These are phyloP conservation scores for Ifrita kowaldi DNA, from an alignment of 2,113 vertebrate species.

Conservation along the genomic window DNA sequence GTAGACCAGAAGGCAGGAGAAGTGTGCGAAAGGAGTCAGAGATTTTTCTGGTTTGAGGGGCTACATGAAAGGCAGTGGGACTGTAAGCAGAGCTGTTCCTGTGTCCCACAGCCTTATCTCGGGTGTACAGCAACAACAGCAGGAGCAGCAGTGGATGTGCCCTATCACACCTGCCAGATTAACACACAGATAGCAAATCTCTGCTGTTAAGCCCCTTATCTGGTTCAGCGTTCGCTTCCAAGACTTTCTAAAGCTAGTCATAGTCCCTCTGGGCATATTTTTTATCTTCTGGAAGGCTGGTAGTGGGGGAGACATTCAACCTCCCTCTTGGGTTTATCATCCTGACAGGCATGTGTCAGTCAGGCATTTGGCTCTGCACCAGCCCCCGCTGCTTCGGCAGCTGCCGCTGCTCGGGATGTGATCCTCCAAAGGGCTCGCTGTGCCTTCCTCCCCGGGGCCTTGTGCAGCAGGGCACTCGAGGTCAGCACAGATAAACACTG, in stretches of 20 bases:
- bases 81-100: neutral
- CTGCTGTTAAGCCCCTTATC: neutral
- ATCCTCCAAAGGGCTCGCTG: neutral
- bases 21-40: accelerated
- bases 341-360: conserved; percentile 3
- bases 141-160: neutral
- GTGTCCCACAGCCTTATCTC: neutral
- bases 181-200: neutral
- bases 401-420: neutral
- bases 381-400: accelerated
- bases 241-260: neutral
- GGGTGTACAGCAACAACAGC: neutral
- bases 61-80: neutral
- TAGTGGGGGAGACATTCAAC: neutral
- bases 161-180: neutral
- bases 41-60: neutral
- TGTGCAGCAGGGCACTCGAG: neutral
- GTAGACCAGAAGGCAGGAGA: neutral
- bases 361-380: neutral
- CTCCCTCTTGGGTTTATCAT: neutral
- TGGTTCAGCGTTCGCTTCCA: neutral
- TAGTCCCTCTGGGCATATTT: neutral
- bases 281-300: neutral
- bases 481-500: neutral
- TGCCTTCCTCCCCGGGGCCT: neutral